phyloP scores from a whole-genome alignment of 92 coral and sea anemone species.

The Siderastrea radians region DNA sequence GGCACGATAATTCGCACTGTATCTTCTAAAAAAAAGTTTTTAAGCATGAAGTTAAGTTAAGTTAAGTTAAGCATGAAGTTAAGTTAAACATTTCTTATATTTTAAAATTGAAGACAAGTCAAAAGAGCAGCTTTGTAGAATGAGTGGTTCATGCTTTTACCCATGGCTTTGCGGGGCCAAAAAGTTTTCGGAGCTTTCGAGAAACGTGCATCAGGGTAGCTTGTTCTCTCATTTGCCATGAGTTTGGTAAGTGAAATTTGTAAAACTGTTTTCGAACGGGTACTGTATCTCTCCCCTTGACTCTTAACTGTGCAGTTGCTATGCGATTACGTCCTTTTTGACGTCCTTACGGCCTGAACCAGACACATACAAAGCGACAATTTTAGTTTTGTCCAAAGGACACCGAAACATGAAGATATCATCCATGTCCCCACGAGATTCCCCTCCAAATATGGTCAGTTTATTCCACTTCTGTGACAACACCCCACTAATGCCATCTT shows the following conservation, averaged over 20 bases:
- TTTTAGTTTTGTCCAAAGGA: slow-evolving; percentile 90
- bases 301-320: slow-evolving; percentile 3
- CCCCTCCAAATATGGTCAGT: slow-evolving; percentile 82
- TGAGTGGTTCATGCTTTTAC: no score
- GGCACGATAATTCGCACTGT: no score
- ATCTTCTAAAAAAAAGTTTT: no score
- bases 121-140: no score
- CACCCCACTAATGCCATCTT: slow-evolving; percentile 61
- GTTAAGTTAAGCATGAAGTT: no score
- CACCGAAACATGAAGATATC: slow-evolving; percentile 88
- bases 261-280: background rate
- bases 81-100: no score
- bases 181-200: no score
- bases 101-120: no score
- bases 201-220: no score
- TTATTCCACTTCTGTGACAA: slow-evolving; percentile 83
- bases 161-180: no score
- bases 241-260: background rate
- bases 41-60: no score
- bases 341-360: slow-evolving; percentile 82
- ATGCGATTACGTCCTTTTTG: slow-evolving; percentile 58
- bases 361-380: slow-evolving; percentile 85
- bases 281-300: background rate
- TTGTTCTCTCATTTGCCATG: no score
- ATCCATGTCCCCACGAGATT: slow-evolving; percentile 78